Evolutionary conservation across 2,888 invertebrate species (phyloP).

Genomic region (Sesamia inferens): DNA sequence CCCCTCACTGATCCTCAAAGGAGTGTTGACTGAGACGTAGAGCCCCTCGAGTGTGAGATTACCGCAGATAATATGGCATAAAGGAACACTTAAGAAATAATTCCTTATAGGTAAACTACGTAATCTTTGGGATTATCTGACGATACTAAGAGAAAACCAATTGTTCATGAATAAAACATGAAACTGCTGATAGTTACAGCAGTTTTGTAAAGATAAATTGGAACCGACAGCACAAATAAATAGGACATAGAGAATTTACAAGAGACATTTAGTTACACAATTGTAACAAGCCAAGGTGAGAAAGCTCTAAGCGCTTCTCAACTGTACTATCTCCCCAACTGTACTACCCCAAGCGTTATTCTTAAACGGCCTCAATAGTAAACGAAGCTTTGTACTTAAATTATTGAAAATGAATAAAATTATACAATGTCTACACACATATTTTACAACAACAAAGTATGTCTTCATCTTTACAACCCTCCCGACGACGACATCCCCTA

Average conservation of each 20-base stretch:
- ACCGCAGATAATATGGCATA: constrained; percentile 45
- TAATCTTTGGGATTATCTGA: constrained; percentile 3
- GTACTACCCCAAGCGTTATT: too few relatives aligned
- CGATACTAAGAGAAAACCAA: not conserved
- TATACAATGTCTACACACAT: not conserved
- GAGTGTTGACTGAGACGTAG: constrained; percentile 62
- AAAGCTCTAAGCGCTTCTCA: not conserved
- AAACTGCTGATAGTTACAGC: not conserved
- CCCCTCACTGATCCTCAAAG: constrained; percentile 70
- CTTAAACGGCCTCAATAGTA: not conserved
- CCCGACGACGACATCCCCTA: constrained; percentile 32
- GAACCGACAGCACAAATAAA: not conserved
- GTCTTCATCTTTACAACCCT: not conserved
- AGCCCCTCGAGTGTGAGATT: constrained; percentile 32
- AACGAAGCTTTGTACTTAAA: not conserved
- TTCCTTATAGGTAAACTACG: constrained; percentile 15
- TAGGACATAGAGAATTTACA: not conserved
- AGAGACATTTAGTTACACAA: not conserved
- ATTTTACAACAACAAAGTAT: constrained; percentile 5
- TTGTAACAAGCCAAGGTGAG: not conserved
- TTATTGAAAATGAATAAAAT: not conserved
- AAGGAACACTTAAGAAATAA: constrained; percentile 38
- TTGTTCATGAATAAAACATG: constrained; percentile 8
- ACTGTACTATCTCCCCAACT: too few relatives aligned
- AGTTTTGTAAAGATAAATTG: not conserved